These are phyloP conservation scores for Ancistrus triradiatus DNA, from an alignment of 2,113 vertebrate species.

Conservation along the genomic window DNA sequence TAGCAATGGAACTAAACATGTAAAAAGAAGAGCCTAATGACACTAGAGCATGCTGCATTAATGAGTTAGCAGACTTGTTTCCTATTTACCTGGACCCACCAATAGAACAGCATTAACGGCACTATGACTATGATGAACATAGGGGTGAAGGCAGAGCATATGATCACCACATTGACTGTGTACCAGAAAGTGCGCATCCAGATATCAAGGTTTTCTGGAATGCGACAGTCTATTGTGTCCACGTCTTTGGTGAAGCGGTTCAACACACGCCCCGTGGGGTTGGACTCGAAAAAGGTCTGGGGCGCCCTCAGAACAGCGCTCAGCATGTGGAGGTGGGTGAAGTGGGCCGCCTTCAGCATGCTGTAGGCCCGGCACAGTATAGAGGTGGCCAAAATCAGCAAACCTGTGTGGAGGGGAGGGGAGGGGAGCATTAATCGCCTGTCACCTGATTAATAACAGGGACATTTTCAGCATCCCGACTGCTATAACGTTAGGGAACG, in stretches of 20 bases:
- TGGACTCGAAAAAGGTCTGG: constrained; percentile 73
- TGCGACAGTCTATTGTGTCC: constrained; percentile 71
- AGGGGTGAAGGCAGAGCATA: constrained; percentile 77
- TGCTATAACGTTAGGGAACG: too few species aligned
- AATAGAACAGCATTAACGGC: constrained; percentile 77
- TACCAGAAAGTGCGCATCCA: constrained; percentile 82
- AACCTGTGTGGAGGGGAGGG: constrained; percentile 58
- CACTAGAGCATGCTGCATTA: constrained; percentile 62
- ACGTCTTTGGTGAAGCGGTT: constrained; percentile 79
- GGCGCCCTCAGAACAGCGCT: constrained; percentile 69
- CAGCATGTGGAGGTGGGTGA: constrained; percentile 69
- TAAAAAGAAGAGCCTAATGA: constrained; percentile 31
- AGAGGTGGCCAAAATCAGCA: constrained; percentile 69
- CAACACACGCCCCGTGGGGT: constrained; percentile 69
- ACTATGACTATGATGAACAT: constrained; percentile 75
- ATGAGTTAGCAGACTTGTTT: constrained; percentile 65
- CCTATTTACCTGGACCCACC: constrained; percentile 81
- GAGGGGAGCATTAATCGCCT: constrained; percentile 53
- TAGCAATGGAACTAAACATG: constrained; percentile 33
- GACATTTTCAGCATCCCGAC: too few species aligned
- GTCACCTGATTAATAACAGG: neutral
- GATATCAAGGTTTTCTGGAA: constrained; percentile 77
- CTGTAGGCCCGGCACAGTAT: constrained; percentile 68
- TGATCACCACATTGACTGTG: constrained; percentile 76
- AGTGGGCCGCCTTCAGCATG: constrained; percentile 69